These are phyloP conservation scores for Cyphomyrmex costatus DNA, from an alignment of 1,140 invertebrate species.

Conservation along the genomic window DNA sequence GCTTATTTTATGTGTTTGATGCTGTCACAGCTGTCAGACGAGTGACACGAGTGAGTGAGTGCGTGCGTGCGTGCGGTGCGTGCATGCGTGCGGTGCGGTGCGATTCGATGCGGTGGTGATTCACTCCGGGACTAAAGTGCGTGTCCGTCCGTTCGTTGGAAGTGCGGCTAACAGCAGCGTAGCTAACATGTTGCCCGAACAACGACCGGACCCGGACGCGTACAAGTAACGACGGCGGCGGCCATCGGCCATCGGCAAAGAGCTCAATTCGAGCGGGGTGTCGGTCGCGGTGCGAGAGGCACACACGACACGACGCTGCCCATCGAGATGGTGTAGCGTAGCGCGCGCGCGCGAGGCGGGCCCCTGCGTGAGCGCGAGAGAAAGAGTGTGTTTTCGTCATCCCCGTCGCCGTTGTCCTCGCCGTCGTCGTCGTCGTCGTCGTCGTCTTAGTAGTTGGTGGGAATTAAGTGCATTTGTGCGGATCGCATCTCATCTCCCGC, in stretches of 20 bases:
- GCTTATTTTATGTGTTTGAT: conserved; percentile 85
- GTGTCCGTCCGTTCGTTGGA: conserved; percentile 3
- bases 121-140: not conserved
- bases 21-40: conserved; percentile 75
- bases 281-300: conserved; percentile 39
- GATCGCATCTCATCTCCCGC: conserved; percentile 22
- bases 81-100: conserved; percentile 45
- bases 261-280: conserved; percentile 63
- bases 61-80: conserved; percentile 64
- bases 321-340: conserved; percentile 77
- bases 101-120: conserved; percentile 12
- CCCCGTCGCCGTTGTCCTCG: conserved; percentile 23
- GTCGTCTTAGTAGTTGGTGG: not conserved
- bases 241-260: conserved; percentile 53
- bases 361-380: conserved; percentile 29
- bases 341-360: conserved; percentile 66
- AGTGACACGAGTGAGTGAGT: conserved; percentile 70
- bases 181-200: conserved; percentile 80
- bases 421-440: not conserved
- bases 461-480: not conserved
- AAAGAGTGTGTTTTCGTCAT: conserved; percentile 69
- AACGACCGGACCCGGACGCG: conserved; percentile 80
- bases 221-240: conserved; percentile 80
- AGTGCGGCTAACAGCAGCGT: conserved; percentile 38
- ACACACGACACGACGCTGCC: conserved; percentile 56